Evolutionary conservation across 2,888 invertebrate genomes (phyloP).

Genomic region (Melolontha melolontha): DNA sequence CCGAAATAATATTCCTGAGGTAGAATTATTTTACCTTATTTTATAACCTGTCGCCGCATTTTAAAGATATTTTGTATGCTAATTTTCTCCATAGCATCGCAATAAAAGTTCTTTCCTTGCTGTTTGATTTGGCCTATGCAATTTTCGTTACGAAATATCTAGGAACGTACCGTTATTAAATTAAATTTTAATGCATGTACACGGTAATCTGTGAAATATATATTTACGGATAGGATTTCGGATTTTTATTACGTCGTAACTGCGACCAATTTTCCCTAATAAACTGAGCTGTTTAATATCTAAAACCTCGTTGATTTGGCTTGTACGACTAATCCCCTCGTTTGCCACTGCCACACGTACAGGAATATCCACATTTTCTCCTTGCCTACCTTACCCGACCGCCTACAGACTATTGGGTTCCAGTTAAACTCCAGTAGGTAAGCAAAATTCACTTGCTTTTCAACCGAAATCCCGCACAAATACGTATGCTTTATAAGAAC

Average conservation of each 20-base stretch:
- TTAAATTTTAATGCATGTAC: no score
- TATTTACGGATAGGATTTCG: neutral
- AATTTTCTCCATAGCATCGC: no score
- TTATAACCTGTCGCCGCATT: neutral
- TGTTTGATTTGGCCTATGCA: no score
- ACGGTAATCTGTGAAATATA: no score
- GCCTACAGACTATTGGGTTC: neutral
- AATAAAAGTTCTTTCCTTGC: no score
- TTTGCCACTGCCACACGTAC: constrained; percentile 16
- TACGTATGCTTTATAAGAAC: neutral
- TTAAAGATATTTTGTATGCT: no score
- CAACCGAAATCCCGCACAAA: constrained; percentile 5
- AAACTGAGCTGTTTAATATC: constrained; percentile 35
- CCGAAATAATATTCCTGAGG: no score
- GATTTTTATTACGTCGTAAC: constrained; percentile 18
- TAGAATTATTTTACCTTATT: no score
- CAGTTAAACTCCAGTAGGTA: no score
- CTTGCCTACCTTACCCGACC: neutral
- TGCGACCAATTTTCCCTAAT: constrained; percentile 32
- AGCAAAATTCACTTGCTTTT: constrained; percentile 1
- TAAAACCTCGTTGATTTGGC: constrained; percentile 37
- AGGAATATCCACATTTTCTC: constrained; percentile 3
- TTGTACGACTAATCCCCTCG: constrained; percentile 20
- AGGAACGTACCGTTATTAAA: no score
- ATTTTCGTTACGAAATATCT: no score